Evolutionary conservation across 2,888 invertebrate species (phyloP), one percentile per base, ranked within the genome.

Genomic region (Dendrolimus pini): DNA sequence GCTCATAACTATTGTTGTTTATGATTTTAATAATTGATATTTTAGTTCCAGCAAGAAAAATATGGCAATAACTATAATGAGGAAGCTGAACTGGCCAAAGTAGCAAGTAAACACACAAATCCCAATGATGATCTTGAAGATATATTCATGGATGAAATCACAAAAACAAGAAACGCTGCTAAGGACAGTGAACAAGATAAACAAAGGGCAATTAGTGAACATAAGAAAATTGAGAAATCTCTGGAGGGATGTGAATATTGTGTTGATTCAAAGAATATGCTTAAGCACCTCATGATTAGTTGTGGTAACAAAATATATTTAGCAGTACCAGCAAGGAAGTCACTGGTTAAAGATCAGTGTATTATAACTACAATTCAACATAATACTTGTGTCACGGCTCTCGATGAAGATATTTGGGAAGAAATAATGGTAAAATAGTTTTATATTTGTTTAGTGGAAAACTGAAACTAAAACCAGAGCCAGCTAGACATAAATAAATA

Each of bases 341-440:
- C 98, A 0, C 85, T 99, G 61, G 95, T 95, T 3, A 91, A 93
- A 58, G 96, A 96, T 0, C 99, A 99, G 77, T 99, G 96, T 74
- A 85, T 97, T 56, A 94, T 99, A 70, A 93, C 95, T 2, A 97
- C 98, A 0, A 93, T 95, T 73, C 93, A 95, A 66, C 99, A 99
- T 82, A 89, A 93, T 0, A 77, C 94, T 2, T 96, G 96, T 78
- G 93, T 94, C 52, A 97, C 97, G 0, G 93, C 94, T 64, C 77
- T 98, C 54, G 99, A 99, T 87, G 99, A 99, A 91, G 97, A 99
- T 87, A 95, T 97, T 55, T 99, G 97, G 97, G 93, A 93, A 60
- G 98, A 98, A 89, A 92, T 99, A 60, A 92, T 93, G 89, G 95
- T 95, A 83, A 76, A 73, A 63, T 30, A 30, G 30, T 30, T 30